Percentiles rank a stretch among this genome's conserved stretches.
Conservation (phyloP, 1,140 invertebrate genomes). For the Cherax destructor region DNA sequence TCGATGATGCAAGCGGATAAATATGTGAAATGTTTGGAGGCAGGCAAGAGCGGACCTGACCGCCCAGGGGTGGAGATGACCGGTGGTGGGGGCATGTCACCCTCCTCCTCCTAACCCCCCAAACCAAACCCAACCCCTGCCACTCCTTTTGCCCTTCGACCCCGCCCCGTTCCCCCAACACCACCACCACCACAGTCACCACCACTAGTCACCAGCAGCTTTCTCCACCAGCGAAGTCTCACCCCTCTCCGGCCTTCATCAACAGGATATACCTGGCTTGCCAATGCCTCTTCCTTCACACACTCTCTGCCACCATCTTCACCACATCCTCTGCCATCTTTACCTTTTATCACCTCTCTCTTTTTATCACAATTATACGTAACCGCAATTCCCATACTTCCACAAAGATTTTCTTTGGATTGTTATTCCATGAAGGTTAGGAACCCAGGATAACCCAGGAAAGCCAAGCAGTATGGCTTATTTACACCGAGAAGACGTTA, state of each 20-base stretch:
- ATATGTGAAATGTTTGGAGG: neutral
- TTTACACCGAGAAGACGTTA: too few species aligned
- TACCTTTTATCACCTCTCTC: too few species aligned
- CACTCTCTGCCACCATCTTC: too few species aligned
- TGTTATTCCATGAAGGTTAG: too few species aligned
- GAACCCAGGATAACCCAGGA: too few species aligned
- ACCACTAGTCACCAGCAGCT: neutral
- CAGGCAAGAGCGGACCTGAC: constrained; percentile 15
- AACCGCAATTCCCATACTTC: too few species aligned
- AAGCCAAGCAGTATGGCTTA: too few species aligned
- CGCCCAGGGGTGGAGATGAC: constrained; percentile 37
- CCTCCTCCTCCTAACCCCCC: neutral
- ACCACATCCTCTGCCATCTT: too few species aligned
- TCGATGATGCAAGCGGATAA: neutral
- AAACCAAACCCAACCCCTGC: neutral
- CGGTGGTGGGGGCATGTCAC: neutral
- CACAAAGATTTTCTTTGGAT: too few species aligned
- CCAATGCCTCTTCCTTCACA: too few species aligned
- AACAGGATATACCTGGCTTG: too few species aligned
- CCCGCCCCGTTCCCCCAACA: neutral
- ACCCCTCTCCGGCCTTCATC: neutral
- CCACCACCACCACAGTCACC: neutral
- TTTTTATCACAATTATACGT: too few species aligned
- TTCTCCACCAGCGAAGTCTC: neutral
- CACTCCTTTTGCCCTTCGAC: constrained; percentile 26